Percentiles rank a stretch among this genome's conserved stretches.
Conservation (phyloP, 2,797 vertebrate species). For the Spea hammondii region DNA sequence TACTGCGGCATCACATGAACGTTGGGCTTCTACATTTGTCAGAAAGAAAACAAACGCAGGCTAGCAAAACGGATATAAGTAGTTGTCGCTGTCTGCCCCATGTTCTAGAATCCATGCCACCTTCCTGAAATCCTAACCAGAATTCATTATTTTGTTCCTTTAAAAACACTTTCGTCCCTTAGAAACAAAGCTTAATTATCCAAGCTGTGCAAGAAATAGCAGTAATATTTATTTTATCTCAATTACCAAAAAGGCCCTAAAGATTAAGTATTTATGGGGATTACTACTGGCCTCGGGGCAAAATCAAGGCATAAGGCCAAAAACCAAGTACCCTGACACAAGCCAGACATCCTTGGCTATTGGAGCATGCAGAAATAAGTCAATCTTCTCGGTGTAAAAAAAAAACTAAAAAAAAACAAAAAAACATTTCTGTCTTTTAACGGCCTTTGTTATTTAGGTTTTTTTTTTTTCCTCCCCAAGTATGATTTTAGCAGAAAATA, state of each 20-base stretch:
- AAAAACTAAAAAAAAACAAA: not conserved
- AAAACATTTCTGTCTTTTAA: not conserved
- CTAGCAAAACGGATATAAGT: too few relatives aligned
- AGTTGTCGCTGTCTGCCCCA: too few relatives aligned
- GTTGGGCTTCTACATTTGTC: too few relatives aligned
- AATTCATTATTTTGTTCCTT: not conserved
- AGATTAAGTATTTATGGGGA: constrained; percentile 53
- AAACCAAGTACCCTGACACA: constrained; percentile 34
- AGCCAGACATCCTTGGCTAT: constrained; percentile 14
- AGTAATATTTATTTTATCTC: constrained; percentile 50
- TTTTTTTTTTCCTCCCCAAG: not conserved
- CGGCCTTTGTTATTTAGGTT: not conserved
- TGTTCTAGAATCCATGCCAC: not conserved
- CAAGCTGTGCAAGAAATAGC: constrained; percentile 5
- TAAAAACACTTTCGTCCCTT: not conserved
- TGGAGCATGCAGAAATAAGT: constrained; percentile 20
- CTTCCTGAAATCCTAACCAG: not conserved
- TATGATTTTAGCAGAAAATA: too few relatives aligned
- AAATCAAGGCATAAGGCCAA: constrained; percentile 48
- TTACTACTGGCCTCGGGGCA: constrained; percentile 48
- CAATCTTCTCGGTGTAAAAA: not conserved
- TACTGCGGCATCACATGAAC: too few relatives aligned
- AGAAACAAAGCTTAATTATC: constrained; percentile 12
- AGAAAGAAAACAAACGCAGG: too few relatives aligned
- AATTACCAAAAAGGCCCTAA: constrained; percentile 50